Conservation (phyloP, 2,888 invertebrate genomes). For the Lumbricus terrestris region DNA sequence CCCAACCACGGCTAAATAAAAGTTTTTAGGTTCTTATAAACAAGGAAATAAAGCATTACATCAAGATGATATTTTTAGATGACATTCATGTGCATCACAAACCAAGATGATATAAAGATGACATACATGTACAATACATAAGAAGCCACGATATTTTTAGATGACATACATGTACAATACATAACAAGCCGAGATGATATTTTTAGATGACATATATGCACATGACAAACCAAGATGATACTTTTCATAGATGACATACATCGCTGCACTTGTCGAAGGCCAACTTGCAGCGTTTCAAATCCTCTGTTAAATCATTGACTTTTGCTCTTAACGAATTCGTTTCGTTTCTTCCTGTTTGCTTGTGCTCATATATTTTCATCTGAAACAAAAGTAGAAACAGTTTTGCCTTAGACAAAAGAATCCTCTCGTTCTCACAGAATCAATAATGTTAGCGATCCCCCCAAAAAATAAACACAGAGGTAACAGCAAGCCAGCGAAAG, state of each 20-base stretch:
- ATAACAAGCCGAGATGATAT: not conserved
- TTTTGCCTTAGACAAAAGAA: not conserved
- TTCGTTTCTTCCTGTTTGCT: conserved; percentile 51
- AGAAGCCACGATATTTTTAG: too few relatives aligned
- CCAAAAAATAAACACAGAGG: not conserved
- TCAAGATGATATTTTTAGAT: too few relatives aligned
- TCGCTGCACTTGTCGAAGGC: conserved; percentile 46
- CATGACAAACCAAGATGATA: not conserved
- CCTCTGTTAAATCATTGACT: conserved; percentile 45
- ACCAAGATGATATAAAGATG: too few relatives aligned
- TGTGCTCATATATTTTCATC: conserved; percentile 51
- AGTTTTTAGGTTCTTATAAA: too few relatives aligned
- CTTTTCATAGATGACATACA: conserved; percentile 39
- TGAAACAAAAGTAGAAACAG: conserved; percentile 31
- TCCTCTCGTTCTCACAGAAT: not conserved
- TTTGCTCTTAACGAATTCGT: conserved; percentile 46
- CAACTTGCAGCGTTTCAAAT: conserved; percentile 41
- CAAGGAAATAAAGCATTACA: too few relatives aligned
- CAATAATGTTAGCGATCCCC: not conserved
- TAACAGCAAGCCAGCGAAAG: not conserved
- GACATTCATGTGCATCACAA: too few relatives aligned
- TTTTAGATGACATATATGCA: conserved; percentile 19
- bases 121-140: not conserved
- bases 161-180: too few relatives aligned
- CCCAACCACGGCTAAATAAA: too few relatives aligned